Conservation (phyloP, 2,888 invertebrate genomes). For the Torymus texanus region DNA sequence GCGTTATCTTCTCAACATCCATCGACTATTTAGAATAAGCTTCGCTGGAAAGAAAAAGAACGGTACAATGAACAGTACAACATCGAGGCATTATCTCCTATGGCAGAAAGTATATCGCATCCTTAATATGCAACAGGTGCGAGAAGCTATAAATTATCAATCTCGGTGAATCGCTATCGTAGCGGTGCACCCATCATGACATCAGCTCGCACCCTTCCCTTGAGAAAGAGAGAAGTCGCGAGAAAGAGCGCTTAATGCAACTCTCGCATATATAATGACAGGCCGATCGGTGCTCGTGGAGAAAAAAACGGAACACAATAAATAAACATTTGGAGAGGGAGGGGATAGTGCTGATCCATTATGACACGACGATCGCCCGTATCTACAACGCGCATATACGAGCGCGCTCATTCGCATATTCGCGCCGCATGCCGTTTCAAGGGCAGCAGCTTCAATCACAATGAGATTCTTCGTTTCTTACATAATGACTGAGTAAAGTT, state of each 20-base stretch:
- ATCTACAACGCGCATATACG: slow-evolving; percentile 19
- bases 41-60: no score
- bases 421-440: slow-evolving; percentile 51
- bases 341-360: neutral
- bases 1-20: no score
- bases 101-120: neutral
- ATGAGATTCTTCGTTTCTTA: slow-evolving; percentile 56
- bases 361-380: neutral
- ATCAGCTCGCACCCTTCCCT: slow-evolving; percentile 27
- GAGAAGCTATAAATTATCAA: slow-evolving; percentile 23
- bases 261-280: neutral
- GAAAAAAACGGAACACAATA: slow-evolving; percentile 11
- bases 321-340: slow-evolving; percentile 45
- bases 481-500: slow-evolving; percentile 39
- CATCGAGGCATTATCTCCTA: no score
- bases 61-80: no score
- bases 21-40: no score
- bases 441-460: slow-evolving; percentile 55
- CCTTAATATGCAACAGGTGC: slow-evolving; percentile 13
- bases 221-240: neutral
- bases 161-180: neutral
- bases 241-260: no score
- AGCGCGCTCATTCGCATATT: slow-evolving; percentile 34
- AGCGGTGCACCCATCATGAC: neutral
- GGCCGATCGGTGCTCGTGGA: neutral